A percentile compares a stretch with the other conserved stretches of the same genome.
Conservation (phyloP, 2,113 vertebrate genomes). For the Isurus oxyrinchus region DNA sequence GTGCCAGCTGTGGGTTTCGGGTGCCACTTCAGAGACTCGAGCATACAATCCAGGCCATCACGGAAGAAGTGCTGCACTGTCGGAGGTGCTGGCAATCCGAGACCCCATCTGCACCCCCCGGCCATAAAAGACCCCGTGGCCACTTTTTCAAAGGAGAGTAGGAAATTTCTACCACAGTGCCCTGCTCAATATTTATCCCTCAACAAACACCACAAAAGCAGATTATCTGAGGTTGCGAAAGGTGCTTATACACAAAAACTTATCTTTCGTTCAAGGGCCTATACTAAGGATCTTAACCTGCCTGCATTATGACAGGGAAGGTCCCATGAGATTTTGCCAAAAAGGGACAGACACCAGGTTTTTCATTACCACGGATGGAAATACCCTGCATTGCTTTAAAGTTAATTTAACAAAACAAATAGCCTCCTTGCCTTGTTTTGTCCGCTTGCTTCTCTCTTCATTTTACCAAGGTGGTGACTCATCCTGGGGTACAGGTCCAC, state of each 20-base stretch:
- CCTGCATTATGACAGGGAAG: background rate
- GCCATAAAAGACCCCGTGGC: background rate
- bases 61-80: background rate
- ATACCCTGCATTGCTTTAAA: background rate
- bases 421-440: background rate
- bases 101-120: too few species aligned
- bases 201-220: background rate
- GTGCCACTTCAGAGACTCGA: background rate
- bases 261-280: background rate
- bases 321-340: background rate
- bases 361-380: background rate
- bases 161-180: background rate
- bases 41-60: background rate
- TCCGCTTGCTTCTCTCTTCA: background rate
- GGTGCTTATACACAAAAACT: background rate
- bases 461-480: background rate
- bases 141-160: background rate
- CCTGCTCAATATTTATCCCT: background rate
- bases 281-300: background rate
- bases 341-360: background rate
- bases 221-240: background rate
- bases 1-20: too few species aligned
- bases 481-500: background rate
- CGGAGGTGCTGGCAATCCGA: too few species aligned
- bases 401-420: background rate